Evolutionary conservation across 2,113 vertebrate species (phyloP), one percentile per base, ranked within the genome.

Genomic region (Porphyrio hochstetteri): DNA sequence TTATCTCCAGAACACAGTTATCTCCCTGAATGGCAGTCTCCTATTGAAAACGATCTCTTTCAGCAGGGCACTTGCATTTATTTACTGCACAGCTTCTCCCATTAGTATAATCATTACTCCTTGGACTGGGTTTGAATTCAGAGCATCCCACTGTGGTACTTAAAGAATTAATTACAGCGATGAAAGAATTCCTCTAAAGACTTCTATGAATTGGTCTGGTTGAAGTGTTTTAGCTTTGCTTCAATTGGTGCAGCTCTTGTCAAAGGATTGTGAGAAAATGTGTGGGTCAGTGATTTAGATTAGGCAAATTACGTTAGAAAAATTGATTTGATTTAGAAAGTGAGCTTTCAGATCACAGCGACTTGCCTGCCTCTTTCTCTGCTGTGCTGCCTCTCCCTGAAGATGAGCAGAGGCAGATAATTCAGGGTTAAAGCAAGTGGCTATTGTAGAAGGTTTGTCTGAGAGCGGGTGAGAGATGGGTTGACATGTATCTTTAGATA

Each of bases 91-190:
- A 91, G 97, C 94, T 95, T 97, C 93, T 92, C 89, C 96, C 94
- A 96, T 97, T 97, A 97, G 94, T 95, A 68, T 94, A 97, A 96
- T 97, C 95, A 95, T 96, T 97, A 93, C 90, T 95, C 92, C 84
- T 93, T 77, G 94, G 94, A 82, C 95, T 88, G 93, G 86, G 91
- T 93, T 97, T 95, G 88, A 92, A 96, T 97, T 96, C 82, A 89
- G 93, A 96, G 94, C 78, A 92, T 96, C 95, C 96, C 86, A 94
- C 90, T 94, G 95, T 89, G 95, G 95, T 87, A 95, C 93, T 94
- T 95, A 95, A 88, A 92, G 95, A 97, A 96, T 96, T 96, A 96
- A 97, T 97, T 96, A 96, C 86, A 94, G 72, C 19, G 23, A 91
- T 95, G 94, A 97, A 96, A 92, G 91, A 96, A 95, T 97, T 97